These are phyloP conservation scores for Cavia aperea DNA, from an alignment of 2,113 vertebrate genomes.

Conservation along the genomic window DNA sequence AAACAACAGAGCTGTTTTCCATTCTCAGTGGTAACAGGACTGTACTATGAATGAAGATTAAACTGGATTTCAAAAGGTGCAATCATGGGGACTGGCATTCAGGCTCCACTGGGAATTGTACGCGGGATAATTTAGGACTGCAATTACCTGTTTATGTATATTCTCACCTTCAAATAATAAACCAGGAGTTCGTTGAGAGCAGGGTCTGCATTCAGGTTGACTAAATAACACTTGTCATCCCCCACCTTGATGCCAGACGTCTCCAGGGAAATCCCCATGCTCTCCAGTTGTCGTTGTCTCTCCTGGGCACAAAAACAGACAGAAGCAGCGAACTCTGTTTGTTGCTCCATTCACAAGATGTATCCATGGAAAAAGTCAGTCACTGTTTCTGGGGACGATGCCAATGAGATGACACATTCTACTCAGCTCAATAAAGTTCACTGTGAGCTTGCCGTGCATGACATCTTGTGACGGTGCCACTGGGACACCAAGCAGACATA, in stretches of 20 bases:
- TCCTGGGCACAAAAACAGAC: constrained; percentile 80
- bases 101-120: not conserved
- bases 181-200: constrained; percentile 96
- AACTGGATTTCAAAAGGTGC: not conserved
- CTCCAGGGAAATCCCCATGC: constrained; percentile 98
- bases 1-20: not conserved
- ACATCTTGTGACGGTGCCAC: not conserved
- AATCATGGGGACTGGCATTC: not conserved
- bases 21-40: not conserved
- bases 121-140: not conserved
- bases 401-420: constrained; percentile 40
- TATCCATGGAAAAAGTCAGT: constrained; percentile 52
- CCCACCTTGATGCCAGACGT: constrained; percentile 98
- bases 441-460: not conserved
- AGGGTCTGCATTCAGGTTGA: constrained; percentile 97
- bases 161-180: constrained; percentile 94
- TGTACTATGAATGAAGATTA: not conserved
- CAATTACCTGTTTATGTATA: not conserved
- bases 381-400: constrained; percentile 56
- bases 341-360: not conserved
- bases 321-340: constrained; percentile 7
- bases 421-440: not conserved
- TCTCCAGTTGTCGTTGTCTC: constrained; percentile 95
- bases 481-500: not conserved
- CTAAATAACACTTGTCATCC: constrained; percentile 96